Percentiles rank a stretch among this genome's conserved stretches.
Conservation (phyloP, 2,797 vertebrate genomes). For the Sebastes baramenuke region DNA sequence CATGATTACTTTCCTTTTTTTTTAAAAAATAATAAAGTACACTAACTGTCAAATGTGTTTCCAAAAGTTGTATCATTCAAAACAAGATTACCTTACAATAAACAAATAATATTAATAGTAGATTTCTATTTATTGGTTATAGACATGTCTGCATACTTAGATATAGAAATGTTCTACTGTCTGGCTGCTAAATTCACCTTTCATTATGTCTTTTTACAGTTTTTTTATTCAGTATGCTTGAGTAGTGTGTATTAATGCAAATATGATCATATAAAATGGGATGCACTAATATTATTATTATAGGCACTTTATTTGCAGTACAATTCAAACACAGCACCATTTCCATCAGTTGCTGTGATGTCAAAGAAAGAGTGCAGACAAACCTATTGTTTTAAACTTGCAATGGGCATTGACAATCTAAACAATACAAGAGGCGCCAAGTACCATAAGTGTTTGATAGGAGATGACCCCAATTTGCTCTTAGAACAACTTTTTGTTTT, state of each 20-base stretch:
- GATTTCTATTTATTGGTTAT: not conserved
- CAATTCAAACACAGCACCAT: not conserved
- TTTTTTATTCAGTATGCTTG: not conserved
- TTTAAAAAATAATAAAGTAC: conserved; percentile 76
- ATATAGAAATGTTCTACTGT: not conserved
- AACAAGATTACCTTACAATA: not conserved
- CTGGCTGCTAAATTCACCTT: not conserved
- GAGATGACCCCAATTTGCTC: not conserved
- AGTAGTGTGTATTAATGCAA: not conserved
- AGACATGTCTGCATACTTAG: not conserved
- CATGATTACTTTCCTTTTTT: conserved; percentile 44
- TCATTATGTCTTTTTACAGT: too few relatives aligned
- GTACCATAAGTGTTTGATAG: not conserved
- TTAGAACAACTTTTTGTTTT: not conserved
- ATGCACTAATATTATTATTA: not conserved
- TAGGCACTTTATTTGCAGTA: not conserved
- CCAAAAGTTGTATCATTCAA: conserved; percentile 81
- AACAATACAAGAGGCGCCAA: not conserved
- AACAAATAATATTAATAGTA: not conserved
- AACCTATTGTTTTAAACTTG: not conserved
- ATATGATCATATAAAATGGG: not conserved
- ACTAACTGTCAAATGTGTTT: conserved; percentile 80
- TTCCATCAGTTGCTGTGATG: not conserved
- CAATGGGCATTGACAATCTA: not conserved
- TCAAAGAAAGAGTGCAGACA: not conserved